Evolutionary conservation across 2,797 vertebrate species (phyloP).

Genomic region (Muscicapa comitata): DNA sequence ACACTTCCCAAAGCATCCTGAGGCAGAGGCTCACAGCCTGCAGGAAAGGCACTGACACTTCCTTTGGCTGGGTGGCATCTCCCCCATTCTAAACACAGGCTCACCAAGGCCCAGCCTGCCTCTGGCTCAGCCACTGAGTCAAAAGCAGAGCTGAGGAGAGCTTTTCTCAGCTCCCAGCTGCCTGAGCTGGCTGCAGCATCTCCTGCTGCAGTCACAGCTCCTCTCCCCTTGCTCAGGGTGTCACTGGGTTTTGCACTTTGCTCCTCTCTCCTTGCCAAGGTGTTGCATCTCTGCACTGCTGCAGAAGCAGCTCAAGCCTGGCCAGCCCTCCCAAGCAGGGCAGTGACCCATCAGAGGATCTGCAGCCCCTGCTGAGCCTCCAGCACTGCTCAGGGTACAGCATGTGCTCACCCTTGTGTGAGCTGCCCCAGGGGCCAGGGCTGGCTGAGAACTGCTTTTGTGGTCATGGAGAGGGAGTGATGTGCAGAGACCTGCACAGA

Average conservation of each 20-base stretch:
- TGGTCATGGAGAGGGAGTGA: neutral
- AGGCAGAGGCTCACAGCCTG: neutral
- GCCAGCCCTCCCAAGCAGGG: neutral
- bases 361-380: neutral
- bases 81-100: neutral
- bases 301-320: neutral
- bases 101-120: neutral
- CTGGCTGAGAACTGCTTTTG: neutral
- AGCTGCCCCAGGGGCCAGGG: neutral
- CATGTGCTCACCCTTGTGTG: rapidly evolving
- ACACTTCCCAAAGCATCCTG: neutral
- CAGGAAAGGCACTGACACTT: neutral
- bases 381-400: neutral
- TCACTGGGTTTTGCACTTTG: neutral
- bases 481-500: neutral
- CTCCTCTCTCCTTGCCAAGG: neutral
- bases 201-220: neutral
- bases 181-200: neutral
- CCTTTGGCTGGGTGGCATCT: neutral
- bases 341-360: neutral
- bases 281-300: neutral
- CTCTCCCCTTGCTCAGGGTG: neutral
- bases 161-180: neutral
- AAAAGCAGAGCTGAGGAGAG: neutral
- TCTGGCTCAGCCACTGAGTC: neutral